Conservation (phyloP, 2,888 invertebrate genomes). For the Acanthopleura granulata region DNA sequence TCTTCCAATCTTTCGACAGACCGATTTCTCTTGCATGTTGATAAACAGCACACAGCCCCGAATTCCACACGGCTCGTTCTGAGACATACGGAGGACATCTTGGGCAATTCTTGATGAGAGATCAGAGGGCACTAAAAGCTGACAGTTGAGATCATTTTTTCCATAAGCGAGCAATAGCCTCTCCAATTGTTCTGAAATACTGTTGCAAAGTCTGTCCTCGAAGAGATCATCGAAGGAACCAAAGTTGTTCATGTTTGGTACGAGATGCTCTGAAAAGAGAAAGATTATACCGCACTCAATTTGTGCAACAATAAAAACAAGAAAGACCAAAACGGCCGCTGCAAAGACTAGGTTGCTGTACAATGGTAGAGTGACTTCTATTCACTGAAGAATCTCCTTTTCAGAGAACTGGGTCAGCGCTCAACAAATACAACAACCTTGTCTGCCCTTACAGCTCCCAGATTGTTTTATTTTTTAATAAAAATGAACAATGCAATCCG, state of each 20-base stretch:
- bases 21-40: constrained; percentile 76
- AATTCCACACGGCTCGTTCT: constrained; percentile 90
- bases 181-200: constrained; percentile 83
- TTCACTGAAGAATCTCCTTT: too few relatives aligned
- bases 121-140: constrained; percentile 87
- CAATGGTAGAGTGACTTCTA: too few relatives aligned
- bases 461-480: too few relatives aligned
- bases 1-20: constrained; percentile 79
- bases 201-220: constrained; percentile 69
- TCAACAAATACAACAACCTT: too few relatives aligned
- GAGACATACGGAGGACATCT: constrained; percentile 85
- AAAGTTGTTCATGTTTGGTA: constrained; percentile 22
- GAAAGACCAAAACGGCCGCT: too few relatives aligned
- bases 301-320: background rate
- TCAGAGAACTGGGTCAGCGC: too few relatives aligned
- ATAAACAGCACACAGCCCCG: constrained; percentile 87
- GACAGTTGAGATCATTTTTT: constrained; percentile 83
- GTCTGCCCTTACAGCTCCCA: too few relatives aligned
- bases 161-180: constrained; percentile 85
- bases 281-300: constrained; percentile 25
- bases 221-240: constrained; percentile 39
- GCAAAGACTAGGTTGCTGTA: too few relatives aligned
- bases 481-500: too few relatives aligned
- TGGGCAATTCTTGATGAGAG: constrained; percentile 83
- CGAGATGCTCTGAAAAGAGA: constrained; percentile 31